Evolutionary conservation across 2,113 vertebrate genomes (phyloP), one percentile per base, ranked within the genome.

Genomic region (Ellobius talpinus): DNA sequence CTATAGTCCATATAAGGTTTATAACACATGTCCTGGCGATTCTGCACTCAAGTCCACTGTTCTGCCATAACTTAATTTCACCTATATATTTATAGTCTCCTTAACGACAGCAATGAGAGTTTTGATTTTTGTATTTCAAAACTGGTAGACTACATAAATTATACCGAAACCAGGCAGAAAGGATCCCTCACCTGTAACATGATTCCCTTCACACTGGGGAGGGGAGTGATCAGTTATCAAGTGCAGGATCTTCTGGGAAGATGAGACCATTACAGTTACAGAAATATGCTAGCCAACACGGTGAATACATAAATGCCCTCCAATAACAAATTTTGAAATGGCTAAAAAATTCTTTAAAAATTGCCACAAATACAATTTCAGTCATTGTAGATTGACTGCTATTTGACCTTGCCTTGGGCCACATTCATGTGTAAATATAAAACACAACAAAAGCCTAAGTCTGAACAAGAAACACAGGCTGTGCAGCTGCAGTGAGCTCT

Each of bases 391-490:
- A 47, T 42, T 74, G 72, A 93, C 10, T 73, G 77, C 66, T 95
- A 86, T 23, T n/a, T 70, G 66, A 93, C 74, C 66, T 66, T 87
- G 39, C 7, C 39, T 45, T 2, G 1, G 33, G 52, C 29, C 52
- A 77, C 19, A 63, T 26, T 87, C 61, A 70, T 87, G 23, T 86
- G 42, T 90, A 93, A 76, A 68, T 85, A 78, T 1, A 87, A 91
- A 95, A 95, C 3, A 91, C 3, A 55, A 26, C 14, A 92, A 61
- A 45, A 90, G 81, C 68, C 52, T 74, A 76, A 82, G 84, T 81
- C 55, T 45, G n/a, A 84, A 76, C 61, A 73, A 63, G 26, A 88
- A 33, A 91, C 16, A 3, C 24, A 87, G 66, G 68, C 55, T 55
- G 19, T 0, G 50, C 12, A 73, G 33, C 24, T 90, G 33, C 91